These are phyloP conservation scores for Mylabris sibirica DNA, from an alignment of 2,888 invertebrate genomes.

Conservation along the genomic window DNA sequence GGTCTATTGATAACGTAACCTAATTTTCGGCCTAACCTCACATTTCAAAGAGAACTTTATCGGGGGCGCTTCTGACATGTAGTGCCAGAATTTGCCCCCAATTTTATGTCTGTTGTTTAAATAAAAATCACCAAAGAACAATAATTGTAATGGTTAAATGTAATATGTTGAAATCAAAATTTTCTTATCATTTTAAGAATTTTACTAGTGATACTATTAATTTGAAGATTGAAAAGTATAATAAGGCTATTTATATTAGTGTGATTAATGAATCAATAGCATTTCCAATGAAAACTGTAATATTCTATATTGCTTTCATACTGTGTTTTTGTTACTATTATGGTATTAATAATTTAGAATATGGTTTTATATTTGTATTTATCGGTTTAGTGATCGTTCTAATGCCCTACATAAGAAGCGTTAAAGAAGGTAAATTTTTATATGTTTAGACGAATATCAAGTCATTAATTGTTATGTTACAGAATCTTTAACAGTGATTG, in stretches of 20 bases:
- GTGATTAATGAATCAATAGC: slow-evolving; percentile 4
- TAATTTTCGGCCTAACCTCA: background rate
- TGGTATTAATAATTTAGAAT: background rate
- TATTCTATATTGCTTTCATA: background rate
- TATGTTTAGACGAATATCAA: background rate
- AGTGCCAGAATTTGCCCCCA: background rate
- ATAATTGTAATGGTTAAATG: slow-evolving; percentile 17
- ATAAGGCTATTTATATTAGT: slow-evolving; percentile 11
- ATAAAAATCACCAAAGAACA: background rate
- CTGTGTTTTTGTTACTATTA: slow-evolving; percentile 5
- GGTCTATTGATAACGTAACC: background rate
- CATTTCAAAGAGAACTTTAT: too few species aligned
- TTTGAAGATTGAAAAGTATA: slow-evolving; percentile 20
- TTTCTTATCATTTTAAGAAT: slow-evolving; percentile 22
- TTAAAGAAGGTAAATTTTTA: slow-evolving; percentile 19
- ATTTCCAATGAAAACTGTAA: background rate
- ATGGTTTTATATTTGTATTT: slow-evolving; percentile 10
- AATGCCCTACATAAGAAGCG: slow-evolving; percentile 9
- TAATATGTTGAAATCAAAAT: slow-evolving; percentile 15
- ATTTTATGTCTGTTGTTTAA: background rate
- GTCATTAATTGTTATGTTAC: background rate
- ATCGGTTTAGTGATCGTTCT: slow-evolving; percentile 8
- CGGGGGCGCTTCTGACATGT: background rate
- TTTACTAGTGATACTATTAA: slow-evolving; percentile 13
- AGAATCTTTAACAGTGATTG: slow-evolving; percentile 37